phyloP scores from a whole-genome alignment of 1,140 invertebrate genomes.

The Andricus grossulariae region DNA sequence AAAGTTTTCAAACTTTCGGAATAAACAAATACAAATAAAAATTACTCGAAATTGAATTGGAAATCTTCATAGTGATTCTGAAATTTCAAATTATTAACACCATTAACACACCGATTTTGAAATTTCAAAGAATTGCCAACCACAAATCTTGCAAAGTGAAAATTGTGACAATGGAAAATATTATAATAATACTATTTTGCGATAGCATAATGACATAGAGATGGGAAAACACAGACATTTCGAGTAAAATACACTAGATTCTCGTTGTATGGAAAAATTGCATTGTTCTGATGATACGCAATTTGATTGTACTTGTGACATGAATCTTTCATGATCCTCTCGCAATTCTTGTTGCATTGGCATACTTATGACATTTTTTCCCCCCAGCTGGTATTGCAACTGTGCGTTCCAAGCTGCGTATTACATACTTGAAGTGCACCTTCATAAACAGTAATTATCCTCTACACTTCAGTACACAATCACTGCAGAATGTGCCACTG shows the following conservation, averaged over 20 bases:
- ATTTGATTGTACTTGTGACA: background rate
- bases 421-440: background rate
- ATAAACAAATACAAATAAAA: too few species aligned
- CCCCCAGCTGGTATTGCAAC: background rate
- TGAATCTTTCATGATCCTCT: too few species aligned
- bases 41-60: too few species aligned
- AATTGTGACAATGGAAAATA: background rate
- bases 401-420: background rate
- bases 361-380: background rate
- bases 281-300: conserved; percentile 5
- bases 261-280: background rate
- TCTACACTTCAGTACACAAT: background rate
- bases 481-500: too few species aligned
- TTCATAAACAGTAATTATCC: background rate
- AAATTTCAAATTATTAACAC: too few species aligned
- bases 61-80: too few species aligned
- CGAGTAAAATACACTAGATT: background rate
- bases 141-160: too few species aligned
- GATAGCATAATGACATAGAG: background rate
- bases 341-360: too few species aligned
- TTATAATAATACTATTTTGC: too few species aligned
- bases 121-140: too few species aligned
- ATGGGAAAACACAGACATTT: background rate
- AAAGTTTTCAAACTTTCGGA: too few species aligned
- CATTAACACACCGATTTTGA: too few species aligned